These are phyloP conservation scores for Myotis planiceps DNA, from an alignment of 2,797 vertebrate species.

Conservation along the genomic window DNA sequence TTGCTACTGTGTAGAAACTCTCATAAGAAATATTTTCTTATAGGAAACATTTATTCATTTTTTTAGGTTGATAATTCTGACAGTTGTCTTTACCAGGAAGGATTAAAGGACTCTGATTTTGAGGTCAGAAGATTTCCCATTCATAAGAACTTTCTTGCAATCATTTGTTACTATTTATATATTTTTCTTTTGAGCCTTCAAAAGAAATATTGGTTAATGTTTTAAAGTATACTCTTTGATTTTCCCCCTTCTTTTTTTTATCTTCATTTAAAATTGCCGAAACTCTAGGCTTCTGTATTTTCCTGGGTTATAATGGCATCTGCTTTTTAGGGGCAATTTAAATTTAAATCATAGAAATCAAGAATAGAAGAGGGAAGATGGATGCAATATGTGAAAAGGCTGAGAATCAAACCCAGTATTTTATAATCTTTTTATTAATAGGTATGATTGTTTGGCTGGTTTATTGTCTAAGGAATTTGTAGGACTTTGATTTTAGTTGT, in stretches of 20 bases:
- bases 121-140: constrained; percentile 73
- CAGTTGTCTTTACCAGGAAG: constrained; percentile 63
- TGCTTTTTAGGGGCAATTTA: constrained; percentile 49
- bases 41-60: constrained; percentile 22
- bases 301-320: background rate
- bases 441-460: background rate
- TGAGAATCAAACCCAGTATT: constrained; percentile 5
- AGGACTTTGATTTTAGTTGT: background rate
- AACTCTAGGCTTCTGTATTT: constrained; percentile 42
- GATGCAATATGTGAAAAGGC: background rate
- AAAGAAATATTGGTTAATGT: constrained; percentile 36
- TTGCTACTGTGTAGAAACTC: constrained; percentile 35
- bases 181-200: constrained; percentile 40
- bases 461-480: constrained; percentile 43
- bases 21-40: constrained; percentile 47
- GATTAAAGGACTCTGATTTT: constrained; percentile 67
- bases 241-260: background rate
- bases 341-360: constrained; percentile 32
- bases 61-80: constrained; percentile 74
- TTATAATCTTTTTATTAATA: constrained; percentile 53
- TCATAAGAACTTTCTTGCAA: constrained; percentile 15
- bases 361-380: background rate
- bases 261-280: constrained; percentile 8
- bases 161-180: constrained; percentile 50
- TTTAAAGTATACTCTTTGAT: constrained; percentile 30